Evolutionary conservation across 2,888 invertebrate genomes (phyloP).

Genomic region (Operophtera brumata): DNA sequence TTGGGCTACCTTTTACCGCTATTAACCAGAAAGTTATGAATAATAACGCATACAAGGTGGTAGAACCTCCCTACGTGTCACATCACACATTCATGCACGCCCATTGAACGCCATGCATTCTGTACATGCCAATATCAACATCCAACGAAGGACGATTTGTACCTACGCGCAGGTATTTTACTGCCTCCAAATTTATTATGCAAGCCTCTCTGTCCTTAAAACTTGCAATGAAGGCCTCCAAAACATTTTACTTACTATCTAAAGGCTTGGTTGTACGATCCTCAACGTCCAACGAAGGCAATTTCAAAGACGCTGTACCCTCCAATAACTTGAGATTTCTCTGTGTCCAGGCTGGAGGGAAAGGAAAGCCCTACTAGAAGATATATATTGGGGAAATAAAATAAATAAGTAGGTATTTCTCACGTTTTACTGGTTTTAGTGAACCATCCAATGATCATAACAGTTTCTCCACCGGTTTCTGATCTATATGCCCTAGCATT

Average conservation of each 20-base stretch:
- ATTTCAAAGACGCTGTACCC: slow-evolving; percentile 20
- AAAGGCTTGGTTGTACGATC: slow-evolving; percentile 9
- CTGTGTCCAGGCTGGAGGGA: slow-evolving; percentile 23
- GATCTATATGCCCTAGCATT: neutral
- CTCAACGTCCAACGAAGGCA: slow-evolving; percentile 21
- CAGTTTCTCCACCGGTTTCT: neutral
- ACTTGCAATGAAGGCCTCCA: neutral
- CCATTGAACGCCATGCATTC: slow-evolving; percentile 12
- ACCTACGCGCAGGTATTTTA: slow-evolving; percentile 1
- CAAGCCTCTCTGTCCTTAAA: neutral
- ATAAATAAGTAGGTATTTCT: neutral
- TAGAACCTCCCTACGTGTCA: neutral
- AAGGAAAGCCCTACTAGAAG: slow-evolving; percentile 22
- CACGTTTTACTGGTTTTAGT: neutral
- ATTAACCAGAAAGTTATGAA: neutral
- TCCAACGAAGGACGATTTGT: neutral
- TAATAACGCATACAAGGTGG: neutral
- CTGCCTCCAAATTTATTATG: slow-evolving; percentile 5
- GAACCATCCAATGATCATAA: neutral
- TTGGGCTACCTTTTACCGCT: too few species aligned
- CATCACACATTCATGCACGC: slow-evolving; percentile 10
- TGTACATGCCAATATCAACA: slow-evolving; percentile 14
- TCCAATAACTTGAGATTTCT: slow-evolving; percentile 25
- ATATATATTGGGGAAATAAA: neutral
- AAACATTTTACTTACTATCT: slow-evolving; percentile 15